Evolutionary conservation across 35 echinoderm and acorn worm genomes (phyloP).

Genomic region (Strongylocentrotus purpuratus): DNA sequence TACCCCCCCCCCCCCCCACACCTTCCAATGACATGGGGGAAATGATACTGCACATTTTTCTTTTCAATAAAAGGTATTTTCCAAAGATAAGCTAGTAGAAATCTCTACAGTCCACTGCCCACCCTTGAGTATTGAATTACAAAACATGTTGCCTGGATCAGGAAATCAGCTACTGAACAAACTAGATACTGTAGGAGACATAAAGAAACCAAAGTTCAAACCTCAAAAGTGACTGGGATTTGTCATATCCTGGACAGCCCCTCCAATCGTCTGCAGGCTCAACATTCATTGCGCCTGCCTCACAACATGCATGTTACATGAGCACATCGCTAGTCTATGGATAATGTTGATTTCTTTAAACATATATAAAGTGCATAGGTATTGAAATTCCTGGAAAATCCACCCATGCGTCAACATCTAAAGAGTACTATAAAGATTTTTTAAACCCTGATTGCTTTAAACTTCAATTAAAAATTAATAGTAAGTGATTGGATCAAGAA

Average conservation of each 20-base stretch:
- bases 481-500: no score
- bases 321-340: no score
- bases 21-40: no score
- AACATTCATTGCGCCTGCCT: background rate
- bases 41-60: background rate
- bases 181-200: background rate
- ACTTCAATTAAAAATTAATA: no score
- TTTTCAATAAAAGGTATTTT: background rate
- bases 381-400: no score
- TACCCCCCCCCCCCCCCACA: no score
- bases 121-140: background rate
- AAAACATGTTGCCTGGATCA: background rate
- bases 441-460: no score
- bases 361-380: no score
- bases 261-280: background rate
- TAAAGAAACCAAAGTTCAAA: background rate
- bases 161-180: background rate
- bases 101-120: background rate
- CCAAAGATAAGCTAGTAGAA: background rate
- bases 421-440: no score
- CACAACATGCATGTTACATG: background rate
- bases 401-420: no score
- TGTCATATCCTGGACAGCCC: background rate
- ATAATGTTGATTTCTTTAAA: no score
- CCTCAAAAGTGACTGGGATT: conserved; percentile 9